Evolutionary conservation across 2,888 invertebrate genomes (phyloP).

Genomic region (Troglohyphantes excavatus): DNA sequence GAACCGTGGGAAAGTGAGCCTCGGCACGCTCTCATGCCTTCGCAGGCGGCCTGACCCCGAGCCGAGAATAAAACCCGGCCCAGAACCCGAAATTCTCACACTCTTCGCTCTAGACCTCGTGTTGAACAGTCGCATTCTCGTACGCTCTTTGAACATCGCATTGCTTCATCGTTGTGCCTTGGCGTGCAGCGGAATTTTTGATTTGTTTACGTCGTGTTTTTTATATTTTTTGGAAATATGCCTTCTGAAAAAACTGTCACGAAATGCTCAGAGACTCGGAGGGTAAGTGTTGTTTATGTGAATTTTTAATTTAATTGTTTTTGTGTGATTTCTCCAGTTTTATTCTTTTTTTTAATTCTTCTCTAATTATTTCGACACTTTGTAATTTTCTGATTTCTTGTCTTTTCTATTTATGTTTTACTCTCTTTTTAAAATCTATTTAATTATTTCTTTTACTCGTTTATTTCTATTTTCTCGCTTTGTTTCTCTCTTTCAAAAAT

Average conservation of each 20-base stretch:
- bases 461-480: not conserved
- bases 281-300: conserved; percentile 68
- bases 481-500: not conserved
- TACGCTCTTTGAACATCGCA: not conserved
- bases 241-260: conserved; percentile 77
- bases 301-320: not conserved
- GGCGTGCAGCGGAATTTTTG: conserved; percentile 6
- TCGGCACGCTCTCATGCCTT: conserved; percentile 69
- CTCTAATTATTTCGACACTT: not conserved
- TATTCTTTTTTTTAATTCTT: not conserved
- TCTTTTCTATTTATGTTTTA: not conserved
- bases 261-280: conserved; percentile 71
- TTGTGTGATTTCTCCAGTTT: not conserved
- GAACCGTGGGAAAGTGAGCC: conserved; percentile 75
- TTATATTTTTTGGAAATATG: conserved; percentile 51
- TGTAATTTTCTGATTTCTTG: not conserved
- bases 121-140: conserved; percentile 43
- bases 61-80: conserved; percentile 46
- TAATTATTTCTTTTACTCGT: not conserved
- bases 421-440: not conserved
- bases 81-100: conserved; percentile 60
- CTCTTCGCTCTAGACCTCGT: conserved; percentile 56
- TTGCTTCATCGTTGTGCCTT: not conserved
- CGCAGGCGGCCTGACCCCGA: conserved; percentile 73
- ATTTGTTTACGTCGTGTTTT: conserved; percentile 26